phyloP scores from a whole-genome alignment of 1,140 invertebrate species.

The Drosophila hydei region DNA sequence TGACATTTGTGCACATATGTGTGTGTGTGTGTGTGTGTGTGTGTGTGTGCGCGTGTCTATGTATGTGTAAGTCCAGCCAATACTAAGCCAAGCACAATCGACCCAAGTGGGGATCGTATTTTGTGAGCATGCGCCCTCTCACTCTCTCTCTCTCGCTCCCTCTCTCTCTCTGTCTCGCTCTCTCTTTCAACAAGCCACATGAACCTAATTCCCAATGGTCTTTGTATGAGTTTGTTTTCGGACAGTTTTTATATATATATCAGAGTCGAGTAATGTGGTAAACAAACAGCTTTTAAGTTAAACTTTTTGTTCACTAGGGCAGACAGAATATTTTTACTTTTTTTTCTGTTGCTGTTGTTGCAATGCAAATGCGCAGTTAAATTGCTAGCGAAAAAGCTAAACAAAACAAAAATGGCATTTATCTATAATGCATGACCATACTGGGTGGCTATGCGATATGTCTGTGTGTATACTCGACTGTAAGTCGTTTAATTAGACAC shows the following conservation, averaged over 20 bases:
- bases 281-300: constrained; percentile 15
- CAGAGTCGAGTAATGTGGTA: constrained; percentile 17
- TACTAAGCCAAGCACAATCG: not conserved
- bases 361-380: constrained; percentile 46
- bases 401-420: constrained; percentile 49
- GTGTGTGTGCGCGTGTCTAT: not conserved
- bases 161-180: not conserved
- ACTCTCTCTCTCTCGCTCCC: not conserved
- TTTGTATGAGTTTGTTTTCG: constrained; percentile 13
- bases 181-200: too few species aligned
- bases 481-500: constrained; percentile 58
- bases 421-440: constrained; percentile 53
- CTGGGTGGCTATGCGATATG: constrained; percentile 23
- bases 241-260: not conserved
- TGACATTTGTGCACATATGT: constrained; percentile 1
- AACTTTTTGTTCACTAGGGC: constrained; percentile 26
- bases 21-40: not conserved
- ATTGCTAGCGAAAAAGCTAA: constrained; percentile 17
- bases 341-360: not conserved
- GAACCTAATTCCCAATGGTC: constrained; percentile 15
- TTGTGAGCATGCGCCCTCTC: not conserved
- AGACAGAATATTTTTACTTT: constrained; percentile 8
- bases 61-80: not conserved
- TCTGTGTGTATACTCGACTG: constrained; percentile 7
- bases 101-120: constrained; percentile 13